Percentiles rank a stretch among this genome's conserved stretches.
Conservation (phyloP, 2,888 invertebrate species). For the Leptopilina drosophilae region DNA sequence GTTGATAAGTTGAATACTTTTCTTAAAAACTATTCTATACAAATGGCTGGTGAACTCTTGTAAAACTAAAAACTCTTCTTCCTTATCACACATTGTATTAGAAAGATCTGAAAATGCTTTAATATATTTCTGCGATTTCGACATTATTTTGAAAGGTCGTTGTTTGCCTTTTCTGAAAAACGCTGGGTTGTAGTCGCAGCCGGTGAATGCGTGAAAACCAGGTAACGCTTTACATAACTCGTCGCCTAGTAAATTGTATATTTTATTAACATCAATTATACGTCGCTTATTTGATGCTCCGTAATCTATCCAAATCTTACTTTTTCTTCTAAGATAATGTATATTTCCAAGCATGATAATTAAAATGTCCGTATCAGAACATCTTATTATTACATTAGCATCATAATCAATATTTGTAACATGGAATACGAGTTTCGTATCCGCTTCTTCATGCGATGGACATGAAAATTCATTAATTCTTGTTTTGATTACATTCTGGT, state of each 20-base stretch:
- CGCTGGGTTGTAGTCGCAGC: conserved; percentile 57
- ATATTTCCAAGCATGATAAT: conserved; percentile 59
- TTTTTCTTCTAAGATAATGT: conserved; percentile 44
- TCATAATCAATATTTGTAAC: conserved; percentile 56
- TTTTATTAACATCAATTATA: conserved; percentile 45
- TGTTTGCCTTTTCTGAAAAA: conserved; percentile 56
- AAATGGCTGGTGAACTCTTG: conserved; percentile 40
- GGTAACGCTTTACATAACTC: conserved; percentile 46
- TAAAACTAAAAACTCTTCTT: neutral
- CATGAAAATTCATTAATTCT: conserved; percentile 48
- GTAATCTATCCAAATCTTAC: conserved; percentile 43
- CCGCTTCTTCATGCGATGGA: conserved; percentile 58
- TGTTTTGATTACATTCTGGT: conserved; percentile 42
- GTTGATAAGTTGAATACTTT: conserved; percentile 1
- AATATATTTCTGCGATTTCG: conserved; percentile 41
- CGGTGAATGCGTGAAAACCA: conserved; percentile 58
- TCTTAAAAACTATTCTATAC: conserved; percentile 19
- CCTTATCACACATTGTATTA: conserved; percentile 6
- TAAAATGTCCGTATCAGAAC: conserved; percentile 60
- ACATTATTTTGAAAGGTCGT: conserved; percentile 45
- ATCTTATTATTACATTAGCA: conserved; percentile 57
- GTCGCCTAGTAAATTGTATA: conserved; percentile 46
- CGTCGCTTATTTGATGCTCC: conserved; percentile 40
- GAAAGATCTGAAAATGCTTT: conserved; percentile 43
- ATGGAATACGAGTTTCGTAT: conserved; percentile 61